A percentile compares a stretch with the other conserved stretches of the same genome.
Evolutionary conservation across 2,113 vertebrate genomes (phyloP).

Genomic region (Syngnathus scovelli): DNA sequence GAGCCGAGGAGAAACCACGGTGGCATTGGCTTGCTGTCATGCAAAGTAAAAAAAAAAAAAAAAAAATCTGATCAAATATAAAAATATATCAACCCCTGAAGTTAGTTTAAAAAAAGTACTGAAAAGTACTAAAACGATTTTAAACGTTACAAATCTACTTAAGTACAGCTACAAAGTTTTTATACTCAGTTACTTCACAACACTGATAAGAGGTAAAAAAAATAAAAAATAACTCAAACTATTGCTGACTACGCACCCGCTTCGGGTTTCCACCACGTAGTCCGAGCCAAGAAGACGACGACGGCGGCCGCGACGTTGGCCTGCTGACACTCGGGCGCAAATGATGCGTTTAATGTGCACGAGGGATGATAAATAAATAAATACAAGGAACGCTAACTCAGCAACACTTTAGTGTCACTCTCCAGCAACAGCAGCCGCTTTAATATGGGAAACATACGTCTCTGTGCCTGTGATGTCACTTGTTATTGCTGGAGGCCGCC

Average conservation of each 20-base stretch:
- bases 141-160: neutral
- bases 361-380: neutral
- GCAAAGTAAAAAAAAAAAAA: conserved; percentile 6
- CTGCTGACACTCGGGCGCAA: conserved; percentile 15
- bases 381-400: conserved; percentile 47
- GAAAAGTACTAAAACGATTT: neutral
- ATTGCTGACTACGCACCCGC: neutral
- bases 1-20: conserved; percentile 9
- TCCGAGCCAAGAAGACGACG: neutral
- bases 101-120: neutral
- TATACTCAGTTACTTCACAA: neutral
- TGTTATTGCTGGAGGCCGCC: conserved; percentile 62
- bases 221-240: neutral
- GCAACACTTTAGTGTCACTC: conserved; percentile 46
- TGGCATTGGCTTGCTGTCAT: conserved; percentile 26
- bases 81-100: neutral
- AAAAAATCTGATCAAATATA: neutral
- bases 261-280: neutral
- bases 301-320: neutral
- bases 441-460: conserved; percentile 55
- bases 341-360: conserved; percentile 52
- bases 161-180: neutral
- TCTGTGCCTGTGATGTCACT: conserved; percentile 54
- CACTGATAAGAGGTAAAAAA: neutral
- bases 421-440: conserved; percentile 26